These are phyloP conservation scores for Invenusta paracnida DNA, from an alignment of 2,888 invertebrate genomes.

Conservation along the genomic window DNA sequence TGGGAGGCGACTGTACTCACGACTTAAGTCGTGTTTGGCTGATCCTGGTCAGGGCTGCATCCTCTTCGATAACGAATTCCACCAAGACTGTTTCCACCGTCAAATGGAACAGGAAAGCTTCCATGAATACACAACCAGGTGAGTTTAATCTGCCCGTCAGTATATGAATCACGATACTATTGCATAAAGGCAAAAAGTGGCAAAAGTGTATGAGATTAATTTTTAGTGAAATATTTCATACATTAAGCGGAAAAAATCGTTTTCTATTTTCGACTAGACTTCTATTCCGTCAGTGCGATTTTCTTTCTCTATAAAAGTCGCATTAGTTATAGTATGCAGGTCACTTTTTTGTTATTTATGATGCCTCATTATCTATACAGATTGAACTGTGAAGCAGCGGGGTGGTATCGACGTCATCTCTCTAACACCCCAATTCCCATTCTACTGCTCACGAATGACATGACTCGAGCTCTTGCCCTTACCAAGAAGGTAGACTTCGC, in stretches of 20 bases:
- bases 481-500: slow-evolving; percentile 48
- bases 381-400: slow-evolving; percentile 51
- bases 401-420: slow-evolving; percentile 57
- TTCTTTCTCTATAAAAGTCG: too few species aligned
- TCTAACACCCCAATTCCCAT: slow-evolving; percentile 52
- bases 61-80: slow-evolving; percentile 57
- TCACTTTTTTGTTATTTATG: too few species aligned
- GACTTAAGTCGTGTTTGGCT: slow-evolving; percentile 51
- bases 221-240: too few species aligned
- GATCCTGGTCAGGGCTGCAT: slow-evolving; percentile 51
- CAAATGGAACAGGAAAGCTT: slow-evolving; percentile 48
- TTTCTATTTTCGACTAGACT: too few species aligned
- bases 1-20: slow-evolving; percentile 50
- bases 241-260: too few species aligned
- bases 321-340: too few species aligned
- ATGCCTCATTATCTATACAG: too few species aligned
- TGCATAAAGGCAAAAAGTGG: too few species aligned
- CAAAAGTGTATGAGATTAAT: too few species aligned
- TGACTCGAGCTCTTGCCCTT: slow-evolving; percentile 48
- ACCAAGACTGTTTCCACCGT: slow-evolving; percentile 47
- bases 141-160: too few species aligned
- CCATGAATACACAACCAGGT: slow-evolving; percentile 51
- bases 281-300: too few species aligned
- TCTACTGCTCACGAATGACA: slow-evolving; percentile 54
- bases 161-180: too few species aligned